phyloP scores from a whole-genome alignment of 2,888 invertebrate species.

The Adineta ricciae region DNA sequence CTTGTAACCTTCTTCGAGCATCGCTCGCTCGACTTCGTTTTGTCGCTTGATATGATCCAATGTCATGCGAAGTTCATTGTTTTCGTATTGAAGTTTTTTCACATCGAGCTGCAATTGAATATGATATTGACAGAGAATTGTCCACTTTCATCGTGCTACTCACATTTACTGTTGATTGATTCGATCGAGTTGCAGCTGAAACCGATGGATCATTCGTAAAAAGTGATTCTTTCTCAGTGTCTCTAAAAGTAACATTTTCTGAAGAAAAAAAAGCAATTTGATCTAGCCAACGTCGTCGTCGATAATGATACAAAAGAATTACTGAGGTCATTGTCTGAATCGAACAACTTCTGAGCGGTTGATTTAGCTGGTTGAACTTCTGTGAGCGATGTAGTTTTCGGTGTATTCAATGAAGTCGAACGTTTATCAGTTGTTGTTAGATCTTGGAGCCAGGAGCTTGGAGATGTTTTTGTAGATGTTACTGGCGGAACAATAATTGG shows the following conservation, averaged over 20 bases:
- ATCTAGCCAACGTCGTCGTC: no score
- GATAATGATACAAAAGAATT: neutral
- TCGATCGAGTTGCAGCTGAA: neutral
- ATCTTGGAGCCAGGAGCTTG: neutral
- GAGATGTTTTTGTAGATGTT: neutral
- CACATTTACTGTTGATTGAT: neutral
- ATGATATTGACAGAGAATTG: no score
- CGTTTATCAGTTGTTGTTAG: neutral
- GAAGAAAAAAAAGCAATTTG: no score
- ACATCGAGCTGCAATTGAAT: neutral
- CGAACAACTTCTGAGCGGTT: neutral
- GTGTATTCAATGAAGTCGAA: neutral
- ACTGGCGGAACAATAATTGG: neutral
- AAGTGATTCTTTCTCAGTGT: neutral
- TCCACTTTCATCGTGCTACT: neutral
- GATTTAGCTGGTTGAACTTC: neutral
- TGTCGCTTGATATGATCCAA: slow-evolving; percentile 8
- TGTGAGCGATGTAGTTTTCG: neutral
- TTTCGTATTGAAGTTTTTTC: slow-evolving; percentile 10
- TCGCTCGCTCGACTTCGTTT: neutral
- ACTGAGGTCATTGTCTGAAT: neutral
- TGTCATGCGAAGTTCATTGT: neutral
- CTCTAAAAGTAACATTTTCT: neutral
- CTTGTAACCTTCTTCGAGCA: neutral
- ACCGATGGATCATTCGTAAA: neutral